Evolutionary conservation across 2,113 vertebrate species (phyloP).

Genomic region (Uria lomvia): DNA sequence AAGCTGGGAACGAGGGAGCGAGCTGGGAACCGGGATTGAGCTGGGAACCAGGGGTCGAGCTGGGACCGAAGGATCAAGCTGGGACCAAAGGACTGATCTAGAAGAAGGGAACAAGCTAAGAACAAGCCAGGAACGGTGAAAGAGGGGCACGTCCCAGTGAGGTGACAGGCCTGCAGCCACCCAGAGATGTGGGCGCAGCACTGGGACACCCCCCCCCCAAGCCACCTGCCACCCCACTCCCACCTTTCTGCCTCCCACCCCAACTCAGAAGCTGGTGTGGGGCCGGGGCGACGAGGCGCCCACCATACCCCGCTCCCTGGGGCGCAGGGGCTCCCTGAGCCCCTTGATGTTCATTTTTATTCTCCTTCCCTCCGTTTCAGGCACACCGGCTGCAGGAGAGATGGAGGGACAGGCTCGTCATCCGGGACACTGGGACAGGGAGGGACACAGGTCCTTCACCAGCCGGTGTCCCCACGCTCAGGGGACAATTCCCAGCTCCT

Average conservation of each 20-base stretch:
- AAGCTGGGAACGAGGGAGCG: neutral
- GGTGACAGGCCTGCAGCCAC: neutral
- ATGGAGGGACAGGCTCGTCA: neutral
- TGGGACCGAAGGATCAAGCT: neutral
- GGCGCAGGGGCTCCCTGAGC: rapidly evolving
- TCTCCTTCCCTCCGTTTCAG: neutral
- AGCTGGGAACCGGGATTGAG: neutral
- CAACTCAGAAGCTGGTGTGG: neutral
- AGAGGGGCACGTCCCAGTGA: neutral
- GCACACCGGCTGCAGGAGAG: rapidly evolving
- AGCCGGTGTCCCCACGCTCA: rapidly evolving
- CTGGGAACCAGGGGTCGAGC: neutral
- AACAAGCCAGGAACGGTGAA: rapidly evolving
- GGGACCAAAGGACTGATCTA: neutral
- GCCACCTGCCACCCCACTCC: neutral
- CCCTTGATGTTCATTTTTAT: neutral
- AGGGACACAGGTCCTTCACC: neutral
- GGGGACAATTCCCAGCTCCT: neutral
- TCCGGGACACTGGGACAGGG: neutral
- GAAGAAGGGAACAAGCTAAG: neutral
- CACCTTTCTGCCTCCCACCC: neutral
- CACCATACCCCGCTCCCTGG: rapidly evolving
- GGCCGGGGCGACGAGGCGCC: rapidly evolving
- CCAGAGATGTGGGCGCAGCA: neutral
- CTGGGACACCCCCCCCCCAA: neutral